A percentile compares a stretch with the other conserved stretches of the same genome.
Evolutionary conservation across 2,888 invertebrate genomes (phyloP).

Genomic region (Coenonympha arcania): DNA sequence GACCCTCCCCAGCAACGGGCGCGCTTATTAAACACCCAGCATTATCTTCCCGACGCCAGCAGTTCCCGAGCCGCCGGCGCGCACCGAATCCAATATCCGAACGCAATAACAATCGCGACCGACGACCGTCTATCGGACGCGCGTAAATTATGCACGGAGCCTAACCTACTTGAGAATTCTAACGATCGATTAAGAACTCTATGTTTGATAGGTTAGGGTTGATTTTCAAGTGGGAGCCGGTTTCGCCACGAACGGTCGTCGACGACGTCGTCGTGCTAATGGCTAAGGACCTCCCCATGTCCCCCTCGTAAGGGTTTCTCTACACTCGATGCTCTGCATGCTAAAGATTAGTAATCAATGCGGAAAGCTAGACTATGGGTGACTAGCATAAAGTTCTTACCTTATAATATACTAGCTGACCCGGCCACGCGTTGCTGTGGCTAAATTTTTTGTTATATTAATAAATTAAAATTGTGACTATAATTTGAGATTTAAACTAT

Average conservation of each 20-base stretch:
- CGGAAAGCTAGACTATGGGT: not conserved
- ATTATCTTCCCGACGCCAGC: constrained; percentile 51
- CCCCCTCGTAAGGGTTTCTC: constrained; percentile 27
- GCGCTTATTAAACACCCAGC: constrained; percentile 31
- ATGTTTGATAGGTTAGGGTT: constrained; percentile 25
- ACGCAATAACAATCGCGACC: constrained; percentile 71
- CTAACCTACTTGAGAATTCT: constrained; percentile 17
- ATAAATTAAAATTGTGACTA: too few relatives aligned
- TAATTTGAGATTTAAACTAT: too few relatives aligned
- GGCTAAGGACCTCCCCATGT: constrained; percentile 51
- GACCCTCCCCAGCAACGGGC: constrained; percentile 26
- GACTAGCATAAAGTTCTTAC: not conserved
- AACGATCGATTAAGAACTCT: constrained; percentile 33
- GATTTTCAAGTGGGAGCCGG: constrained; percentile 5
- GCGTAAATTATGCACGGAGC: constrained; percentile 69
- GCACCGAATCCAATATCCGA: constrained; percentile 69
- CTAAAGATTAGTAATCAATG: constrained; percentile 6
- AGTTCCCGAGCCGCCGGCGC: too few relatives aligned
- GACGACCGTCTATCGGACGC: constrained; percentile 69
- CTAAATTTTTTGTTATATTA: too few relatives aligned
- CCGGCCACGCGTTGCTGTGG: too few relatives aligned
- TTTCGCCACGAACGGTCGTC: constrained; percentile 47
- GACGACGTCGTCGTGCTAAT: constrained; percentile 63
- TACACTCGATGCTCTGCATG: constrained; percentile 13
- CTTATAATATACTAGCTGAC: too few relatives aligned